Conservation (phyloP, 2,113 vertebrate species). For the Sylvia atricapilla region DNA sequence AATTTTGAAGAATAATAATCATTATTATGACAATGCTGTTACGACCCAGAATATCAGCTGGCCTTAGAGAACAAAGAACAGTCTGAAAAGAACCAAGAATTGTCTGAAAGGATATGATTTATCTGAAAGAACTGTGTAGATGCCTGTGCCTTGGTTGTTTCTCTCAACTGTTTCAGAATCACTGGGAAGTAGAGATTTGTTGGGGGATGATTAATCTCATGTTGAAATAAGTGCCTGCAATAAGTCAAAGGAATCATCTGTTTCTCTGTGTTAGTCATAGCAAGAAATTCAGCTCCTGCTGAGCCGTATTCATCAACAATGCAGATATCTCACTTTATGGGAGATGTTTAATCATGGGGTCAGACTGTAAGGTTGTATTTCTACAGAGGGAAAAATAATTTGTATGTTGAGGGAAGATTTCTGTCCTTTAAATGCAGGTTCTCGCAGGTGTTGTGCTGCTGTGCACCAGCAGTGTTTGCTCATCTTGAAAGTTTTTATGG, state of each 20-base stretch:
- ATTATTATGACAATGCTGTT: background rate
- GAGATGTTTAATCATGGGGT: background rate
- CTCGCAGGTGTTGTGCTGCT: background rate
- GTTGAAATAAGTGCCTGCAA: slow-evolving; percentile 3
- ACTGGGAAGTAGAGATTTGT: background rate
- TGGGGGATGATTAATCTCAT: background rate
- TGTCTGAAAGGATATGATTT: background rate
- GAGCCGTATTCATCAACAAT: background rate
- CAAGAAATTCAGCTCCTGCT: background rate
- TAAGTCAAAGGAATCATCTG: background rate
- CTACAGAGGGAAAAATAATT: background rate
- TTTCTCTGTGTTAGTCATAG: background rate
- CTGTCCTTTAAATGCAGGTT: background rate
- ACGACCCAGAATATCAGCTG: background rate
- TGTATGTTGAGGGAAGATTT: background rate
- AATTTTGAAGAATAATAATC: background rate
- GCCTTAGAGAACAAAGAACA: background rate
- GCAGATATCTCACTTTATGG: background rate
- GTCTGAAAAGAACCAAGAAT: background rate
- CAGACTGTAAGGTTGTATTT: background rate
- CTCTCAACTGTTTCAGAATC: background rate
- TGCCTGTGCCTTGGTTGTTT: background rate
- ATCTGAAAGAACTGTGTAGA: background rate
- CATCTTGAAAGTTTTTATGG: background rate
- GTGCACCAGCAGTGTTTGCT: background rate